A percentile compares a stretch with the other conserved stretches of the same genome.
These are phyloP conservation scores for Penaeus japonicus DNA, from an alignment of 1,140 invertebrate genomes.

Conservation along the genomic window DNA sequence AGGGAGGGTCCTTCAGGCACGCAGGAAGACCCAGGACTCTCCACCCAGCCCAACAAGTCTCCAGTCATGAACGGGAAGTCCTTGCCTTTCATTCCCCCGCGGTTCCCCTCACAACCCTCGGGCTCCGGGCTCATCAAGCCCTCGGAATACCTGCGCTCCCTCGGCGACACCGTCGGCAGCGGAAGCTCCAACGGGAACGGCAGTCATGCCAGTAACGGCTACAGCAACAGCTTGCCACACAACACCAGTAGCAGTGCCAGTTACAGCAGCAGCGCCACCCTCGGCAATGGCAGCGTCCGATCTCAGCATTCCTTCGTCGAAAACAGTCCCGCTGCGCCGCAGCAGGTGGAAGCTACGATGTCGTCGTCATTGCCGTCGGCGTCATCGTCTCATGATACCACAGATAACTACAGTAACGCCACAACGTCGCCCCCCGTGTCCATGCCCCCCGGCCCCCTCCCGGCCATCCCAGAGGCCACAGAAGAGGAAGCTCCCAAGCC, in stretches of 20 bases:
- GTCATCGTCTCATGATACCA: neutral
- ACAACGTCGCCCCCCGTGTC: constrained; percentile 37
- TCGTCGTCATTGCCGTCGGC: neutral
- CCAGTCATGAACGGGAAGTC: constrained; percentile 1
- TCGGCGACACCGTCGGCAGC: constrained; percentile 66
- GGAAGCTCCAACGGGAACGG: neutral
- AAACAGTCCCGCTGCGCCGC: neutral
- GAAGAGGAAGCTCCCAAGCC: constrained; percentile 34
- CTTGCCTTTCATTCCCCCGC: constrained; percentile 79
- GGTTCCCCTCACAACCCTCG: constrained; percentile 74
- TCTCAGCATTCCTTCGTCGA: neutral
- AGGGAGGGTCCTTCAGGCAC: neutral
- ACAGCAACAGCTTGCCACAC: neutral
- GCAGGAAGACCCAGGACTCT: constrained; percentile 9
- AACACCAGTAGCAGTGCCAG: constrained; percentile 32
- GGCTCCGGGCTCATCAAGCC: constrained; percentile 87
- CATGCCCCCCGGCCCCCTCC: constrained; percentile 50
- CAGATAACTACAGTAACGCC: neutral
- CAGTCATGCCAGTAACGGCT: neutral
- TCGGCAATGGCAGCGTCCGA: constrained; percentile 62
- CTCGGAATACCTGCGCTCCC: constrained; percentile 86
- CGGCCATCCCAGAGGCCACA: constrained; percentile 57
- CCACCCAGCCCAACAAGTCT: neutral
- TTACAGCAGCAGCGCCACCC: constrained; percentile 54
- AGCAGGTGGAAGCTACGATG: neutral